Percentiles rank a stretch among this genome's conserved stretches.
Conservation (phyloP, 2,113 vertebrate species). For the Hippocampus barbouri region DNA sequence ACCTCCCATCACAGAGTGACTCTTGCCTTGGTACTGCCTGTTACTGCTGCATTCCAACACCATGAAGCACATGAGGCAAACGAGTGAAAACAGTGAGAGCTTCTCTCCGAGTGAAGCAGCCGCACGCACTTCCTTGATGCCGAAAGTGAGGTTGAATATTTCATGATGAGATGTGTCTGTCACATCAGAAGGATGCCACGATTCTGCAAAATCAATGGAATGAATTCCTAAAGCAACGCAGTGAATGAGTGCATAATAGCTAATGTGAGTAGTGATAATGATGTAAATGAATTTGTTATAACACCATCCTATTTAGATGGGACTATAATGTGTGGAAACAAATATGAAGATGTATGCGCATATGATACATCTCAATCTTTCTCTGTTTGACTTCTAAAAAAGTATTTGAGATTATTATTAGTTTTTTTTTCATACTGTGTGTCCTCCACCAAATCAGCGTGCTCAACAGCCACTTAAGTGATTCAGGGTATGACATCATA, state of each 20-base stretch:
- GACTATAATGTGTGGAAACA: not conserved
- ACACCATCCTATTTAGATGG: not conserved
- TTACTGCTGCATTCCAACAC: constrained; percentile 67
- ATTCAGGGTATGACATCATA: constrained; percentile 22
- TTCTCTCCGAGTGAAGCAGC: constrained; percentile 22
- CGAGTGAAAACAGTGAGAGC: constrained; percentile 40
- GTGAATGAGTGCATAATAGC: constrained; percentile 3
- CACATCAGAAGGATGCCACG: constrained; percentile 26
- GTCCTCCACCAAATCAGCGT: not conserved
- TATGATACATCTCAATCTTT: not conserved
- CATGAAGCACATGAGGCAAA: constrained; percentile 50
- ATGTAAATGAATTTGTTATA: constrained; percentile 34
- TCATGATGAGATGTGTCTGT: constrained; percentile 11
- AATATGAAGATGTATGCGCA: not conserved
- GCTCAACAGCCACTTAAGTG: constrained; percentile 10
- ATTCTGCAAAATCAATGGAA: constrained; percentile 23
- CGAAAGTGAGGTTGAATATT: constrained; percentile 13
- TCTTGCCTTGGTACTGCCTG: constrained; percentile 64
- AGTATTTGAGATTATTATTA: not conserved
- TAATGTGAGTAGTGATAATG: constrained; percentile 46
- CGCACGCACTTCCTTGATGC: not conserved
- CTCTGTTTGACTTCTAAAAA: not conserved
- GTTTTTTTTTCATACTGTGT: not conserved
- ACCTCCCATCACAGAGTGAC: constrained; percentile 25
- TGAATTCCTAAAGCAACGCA: constrained; percentile 25